phyloP scores from a whole-genome alignment of 2,888 invertebrate genomes.

The Caenorhabditis sinica region DNA sequence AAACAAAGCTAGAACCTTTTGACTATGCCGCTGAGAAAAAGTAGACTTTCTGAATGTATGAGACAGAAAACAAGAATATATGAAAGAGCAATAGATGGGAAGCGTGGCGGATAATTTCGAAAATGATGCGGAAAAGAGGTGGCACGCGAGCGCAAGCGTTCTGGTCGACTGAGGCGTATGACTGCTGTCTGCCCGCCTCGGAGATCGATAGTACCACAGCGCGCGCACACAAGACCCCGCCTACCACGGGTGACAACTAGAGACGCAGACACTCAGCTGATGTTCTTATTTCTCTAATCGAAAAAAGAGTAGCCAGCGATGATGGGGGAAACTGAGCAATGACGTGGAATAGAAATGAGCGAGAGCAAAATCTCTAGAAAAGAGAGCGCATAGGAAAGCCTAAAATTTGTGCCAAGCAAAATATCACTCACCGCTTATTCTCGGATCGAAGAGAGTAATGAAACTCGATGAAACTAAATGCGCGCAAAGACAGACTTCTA shows the following conservation, averaged over 20 bases:
- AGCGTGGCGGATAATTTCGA: neutral
- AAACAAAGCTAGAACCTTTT: neutral
- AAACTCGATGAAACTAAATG: neutral
- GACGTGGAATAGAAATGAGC: neutral
- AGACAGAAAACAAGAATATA: neutral
- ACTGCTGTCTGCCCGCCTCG: constrained; percentile 42
- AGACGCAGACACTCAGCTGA: constrained; percentile 51
- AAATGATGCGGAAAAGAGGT: constrained; percentile 24
- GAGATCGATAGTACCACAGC: constrained; percentile 41
- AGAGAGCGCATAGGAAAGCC: neutral
- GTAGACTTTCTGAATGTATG: neutral
- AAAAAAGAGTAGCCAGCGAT: neutral
- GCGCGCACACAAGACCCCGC: constrained; percentile 46
- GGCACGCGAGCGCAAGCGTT: constrained; percentile 50
- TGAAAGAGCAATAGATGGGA: neutral
- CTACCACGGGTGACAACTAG: constrained; percentile 6
- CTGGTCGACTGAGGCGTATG: constrained; percentile 52
- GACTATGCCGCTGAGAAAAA: neutral
- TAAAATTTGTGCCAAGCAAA: neutral
- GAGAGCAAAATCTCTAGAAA: neutral
- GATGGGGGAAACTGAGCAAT: neutral
- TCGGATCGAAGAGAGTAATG: neutral
- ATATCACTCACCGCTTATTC: neutral
- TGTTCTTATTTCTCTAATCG: constrained; percentile 28
- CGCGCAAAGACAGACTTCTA: too few species aligned